Evolutionary conservation across 2,888 invertebrate species (phyloP).

Genomic region (Osmoderma eremita): DNA sequence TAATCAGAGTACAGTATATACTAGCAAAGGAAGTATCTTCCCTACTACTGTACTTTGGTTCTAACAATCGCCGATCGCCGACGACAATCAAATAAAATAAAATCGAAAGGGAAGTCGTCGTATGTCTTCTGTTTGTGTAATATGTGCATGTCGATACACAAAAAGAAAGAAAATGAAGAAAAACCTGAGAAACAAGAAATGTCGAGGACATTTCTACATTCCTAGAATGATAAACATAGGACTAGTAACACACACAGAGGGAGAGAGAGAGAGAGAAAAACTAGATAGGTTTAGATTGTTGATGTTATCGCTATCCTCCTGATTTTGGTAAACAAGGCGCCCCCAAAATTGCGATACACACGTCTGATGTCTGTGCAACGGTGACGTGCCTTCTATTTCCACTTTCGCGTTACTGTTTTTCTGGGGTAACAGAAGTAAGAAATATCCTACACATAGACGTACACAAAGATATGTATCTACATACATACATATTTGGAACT

Average conservation of each 20-base stretch:
- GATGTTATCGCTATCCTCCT: constrained; percentile 60
- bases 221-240: constrained; percentile 59
- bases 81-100: constrained; percentile 18
- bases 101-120: constrained; percentile 1
- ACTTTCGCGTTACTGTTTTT: neutral
- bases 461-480: too few species aligned
- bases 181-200: constrained; percentile 13
- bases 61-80: neutral
- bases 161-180: neutral
- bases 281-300: constrained; percentile 58
- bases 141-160: neutral
- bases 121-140: constrained; percentile 1
- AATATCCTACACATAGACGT: too few species aligned
- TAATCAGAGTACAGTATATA: too few species aligned
- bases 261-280: neutral
- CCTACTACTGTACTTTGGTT: constrained; percentile 9
- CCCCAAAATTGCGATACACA: constrained; percentile 62
- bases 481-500: too few species aligned
- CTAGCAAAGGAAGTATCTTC: too few species aligned
- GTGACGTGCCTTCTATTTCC: constrained; percentile 25
- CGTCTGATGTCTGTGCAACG: constrained; percentile 58
- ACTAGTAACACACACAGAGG: constrained; percentile 47
- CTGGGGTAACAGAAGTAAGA: too few species aligned
- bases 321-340: constrained; percentile 59
- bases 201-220: constrained; percentile 55